phyloP scores from a whole-genome alignment of 2,113 vertebrate genomes.

The Myocastor coypus region DNA sequence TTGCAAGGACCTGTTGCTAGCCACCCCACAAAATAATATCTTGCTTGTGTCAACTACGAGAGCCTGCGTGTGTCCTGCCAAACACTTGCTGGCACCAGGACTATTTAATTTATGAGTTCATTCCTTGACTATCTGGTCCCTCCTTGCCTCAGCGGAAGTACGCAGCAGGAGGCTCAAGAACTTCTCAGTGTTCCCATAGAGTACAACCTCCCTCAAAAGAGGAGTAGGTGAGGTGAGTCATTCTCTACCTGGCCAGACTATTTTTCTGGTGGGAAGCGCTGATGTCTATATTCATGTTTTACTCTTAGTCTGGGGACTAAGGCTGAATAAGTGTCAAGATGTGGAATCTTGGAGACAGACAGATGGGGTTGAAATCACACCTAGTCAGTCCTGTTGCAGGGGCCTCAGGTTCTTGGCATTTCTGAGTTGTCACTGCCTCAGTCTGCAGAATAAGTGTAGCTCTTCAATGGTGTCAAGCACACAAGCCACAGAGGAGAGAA shows the following conservation, averaged over 20 bases:
- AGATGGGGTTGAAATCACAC: neutral
- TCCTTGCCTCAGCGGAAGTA: rapidly evolving
- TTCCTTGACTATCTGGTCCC: neutral
- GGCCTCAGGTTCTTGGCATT: neutral
- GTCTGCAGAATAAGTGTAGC: neutral
- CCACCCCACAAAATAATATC: neutral
- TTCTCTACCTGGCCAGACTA: neutral
- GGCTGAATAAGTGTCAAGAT: neutral
- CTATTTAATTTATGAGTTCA: neutral
- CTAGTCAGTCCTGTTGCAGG: no score
- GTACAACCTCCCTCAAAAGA: neutral
- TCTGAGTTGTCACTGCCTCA: neutral
- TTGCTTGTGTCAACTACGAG: neutral
- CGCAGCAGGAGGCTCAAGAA: neutral
- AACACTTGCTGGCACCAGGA: neutral
- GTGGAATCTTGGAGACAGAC: neutral
- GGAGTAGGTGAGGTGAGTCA: neutral
- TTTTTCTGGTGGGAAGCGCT: neutral
- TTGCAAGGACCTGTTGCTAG: neutral
- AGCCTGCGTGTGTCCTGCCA: neutral
- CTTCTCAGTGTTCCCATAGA: neutral
- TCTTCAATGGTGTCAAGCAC: neutral
- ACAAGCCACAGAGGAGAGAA: neutral
- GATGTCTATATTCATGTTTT: neutral
- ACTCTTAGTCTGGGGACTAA: neutral